Percentiles rank a stretch among this genome's conserved stretches.
phyloP scores from a whole-genome alignment of 2,888 invertebrate genomes.

The Euzophera pinguis region DNA sequence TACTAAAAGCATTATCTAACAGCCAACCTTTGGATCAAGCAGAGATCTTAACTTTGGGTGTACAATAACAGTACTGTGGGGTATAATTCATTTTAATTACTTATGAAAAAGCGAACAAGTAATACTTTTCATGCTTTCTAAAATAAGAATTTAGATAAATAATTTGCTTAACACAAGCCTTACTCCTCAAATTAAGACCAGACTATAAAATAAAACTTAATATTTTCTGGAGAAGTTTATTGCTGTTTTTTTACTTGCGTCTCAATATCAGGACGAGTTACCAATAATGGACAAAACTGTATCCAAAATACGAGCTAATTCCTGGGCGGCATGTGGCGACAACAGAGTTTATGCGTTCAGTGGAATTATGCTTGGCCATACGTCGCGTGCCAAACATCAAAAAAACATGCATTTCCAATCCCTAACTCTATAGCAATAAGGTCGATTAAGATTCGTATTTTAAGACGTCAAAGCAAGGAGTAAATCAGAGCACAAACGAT shows the following conservation, averaged over 20 bases:
- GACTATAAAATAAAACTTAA: not conserved
- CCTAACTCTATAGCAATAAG: not conserved
- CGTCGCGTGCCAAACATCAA: conserved; percentile 11
- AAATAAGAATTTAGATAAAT: too few species aligned
- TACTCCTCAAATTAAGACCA: not conserved
- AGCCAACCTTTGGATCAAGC: too few species aligned
- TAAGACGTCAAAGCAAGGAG: not conserved
- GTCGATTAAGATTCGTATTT: not conserved
- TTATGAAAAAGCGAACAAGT: too few species aligned
- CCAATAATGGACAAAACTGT: conserved; percentile 33
- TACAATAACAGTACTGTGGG: too few species aligned
- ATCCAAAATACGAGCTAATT: conserved; percentile 35
- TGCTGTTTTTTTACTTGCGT: conserved; percentile 22
- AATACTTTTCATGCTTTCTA: too few species aligned
- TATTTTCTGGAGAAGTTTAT: conserved; percentile 12
- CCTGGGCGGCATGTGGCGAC: conserved; percentile 20
- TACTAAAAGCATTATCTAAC: too few species aligned
- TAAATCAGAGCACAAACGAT: conserved; percentile 9
- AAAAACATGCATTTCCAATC: conserved; percentile 9
- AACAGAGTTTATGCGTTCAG: conserved; percentile 15
- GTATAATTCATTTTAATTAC: too few species aligned
- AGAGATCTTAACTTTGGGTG: too few species aligned
- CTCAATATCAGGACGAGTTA: conserved; percentile 25
- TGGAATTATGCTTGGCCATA: conserved; percentile 7
- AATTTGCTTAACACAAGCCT: too few species aligned